Base-by-base conservation (phyloP, 2,888 invertebrate species). In the Drosophila affinis region DNA sequence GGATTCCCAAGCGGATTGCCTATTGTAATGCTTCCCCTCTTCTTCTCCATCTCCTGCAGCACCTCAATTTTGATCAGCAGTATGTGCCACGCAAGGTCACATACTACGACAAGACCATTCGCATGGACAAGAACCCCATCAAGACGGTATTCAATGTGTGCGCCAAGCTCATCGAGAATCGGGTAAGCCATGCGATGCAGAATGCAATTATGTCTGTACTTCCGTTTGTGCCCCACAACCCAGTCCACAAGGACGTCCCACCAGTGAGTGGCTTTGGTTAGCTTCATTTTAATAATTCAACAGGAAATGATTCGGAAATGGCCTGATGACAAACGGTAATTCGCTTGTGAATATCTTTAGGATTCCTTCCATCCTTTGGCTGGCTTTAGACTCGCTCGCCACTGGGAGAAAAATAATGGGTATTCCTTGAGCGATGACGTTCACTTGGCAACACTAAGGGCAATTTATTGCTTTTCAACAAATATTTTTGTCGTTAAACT, bases 51-150 rank as follows among this genome's bases (percentile, higher is more conserved):
- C 32, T 64, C 9, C 61, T 64, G 10, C 93, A 98, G 97, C 95
- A 96, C 89, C 92, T 97, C 46, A 97, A 97, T 91, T 97, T 97
- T 90, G 96, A 97, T 91, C 94, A 94, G 74, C 94, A 95, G 72
- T 96, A 96, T 90, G 96, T 97, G 34, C 96, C 96, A 3, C 94
- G 95, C 75, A 97, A 97, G 58, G 95, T 97, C 9, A 96, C 96
- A 0, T 97, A 98, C 87, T 96, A 97, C 89, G 96, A 97, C 77
- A 96, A 96, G 76, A 96, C 97, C 7, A 97, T 98, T 86, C 94
- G 96, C 65, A 98, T 98, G 97, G 98, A 98, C 90, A 95, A 97
- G 47, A 99, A 98, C 93, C 98, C 98, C 0, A 98, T 99, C 75
- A 95, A 97, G 87, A 98, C 98, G 0, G 98, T 98, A 1, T 93